Evolutionary conservation across 2,888 invertebrate species (phyloP).

Genomic region (Halictus ligatus): DNA sequence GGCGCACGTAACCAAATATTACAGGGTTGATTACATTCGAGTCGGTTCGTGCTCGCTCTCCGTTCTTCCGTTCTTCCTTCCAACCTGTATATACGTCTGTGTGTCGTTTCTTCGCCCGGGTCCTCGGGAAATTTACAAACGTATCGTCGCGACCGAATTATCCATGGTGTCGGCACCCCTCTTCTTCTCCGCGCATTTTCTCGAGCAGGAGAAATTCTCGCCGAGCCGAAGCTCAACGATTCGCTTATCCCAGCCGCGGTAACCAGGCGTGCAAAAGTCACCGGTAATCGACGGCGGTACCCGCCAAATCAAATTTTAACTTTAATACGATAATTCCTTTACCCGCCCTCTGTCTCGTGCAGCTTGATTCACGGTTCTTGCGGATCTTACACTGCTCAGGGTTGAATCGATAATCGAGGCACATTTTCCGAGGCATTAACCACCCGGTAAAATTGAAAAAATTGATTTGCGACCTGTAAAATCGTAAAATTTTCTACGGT

Average conservation of each 20-base stretch:
- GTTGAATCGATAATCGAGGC: neutral
- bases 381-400: neutral
- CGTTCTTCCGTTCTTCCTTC: neutral
- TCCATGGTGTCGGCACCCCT: neutral
- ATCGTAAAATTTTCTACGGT: neutral
- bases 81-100: neutral
- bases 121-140: slow-evolving; percentile 42
- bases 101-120: slow-evolving; percentile 3
- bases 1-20: slow-evolving; percentile 20
- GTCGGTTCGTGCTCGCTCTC: slow-evolving; percentile 1
- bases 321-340: slow-evolving; percentile 70
- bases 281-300: slow-evolving; percentile 68
- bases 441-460: neutral
- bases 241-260: slow-evolving; percentile 62
- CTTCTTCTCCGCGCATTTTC: slow-evolving; percentile 26
- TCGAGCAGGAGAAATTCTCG: slow-evolving; percentile 49
- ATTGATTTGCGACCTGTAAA: neutral
- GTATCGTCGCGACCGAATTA: slow-evolving; percentile 36
- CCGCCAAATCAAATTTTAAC: slow-evolving; percentile 73
- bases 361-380: neutral
- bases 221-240: slow-evolving; percentile 67
- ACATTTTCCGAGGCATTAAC: neutral
- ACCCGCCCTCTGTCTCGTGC: neutral
- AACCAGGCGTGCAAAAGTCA: slow-evolving; percentile 52
- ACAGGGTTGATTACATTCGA: slow-evolving; percentile 50